Conservation (phyloP, 1,140 invertebrate genomes). For the Brachionus paranguensis region DNA sequence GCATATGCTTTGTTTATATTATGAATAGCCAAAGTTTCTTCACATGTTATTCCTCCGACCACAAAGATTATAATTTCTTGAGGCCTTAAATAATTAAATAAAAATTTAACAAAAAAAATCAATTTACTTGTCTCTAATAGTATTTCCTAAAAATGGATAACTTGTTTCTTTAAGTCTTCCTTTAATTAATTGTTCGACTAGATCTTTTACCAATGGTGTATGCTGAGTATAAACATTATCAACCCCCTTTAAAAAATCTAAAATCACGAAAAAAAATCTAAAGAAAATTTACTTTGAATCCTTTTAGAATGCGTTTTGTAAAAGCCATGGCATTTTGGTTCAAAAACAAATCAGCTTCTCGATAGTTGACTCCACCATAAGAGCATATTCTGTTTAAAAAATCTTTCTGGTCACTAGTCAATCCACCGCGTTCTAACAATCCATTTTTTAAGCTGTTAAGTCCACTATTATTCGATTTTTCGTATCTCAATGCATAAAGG, state of each 20-base stretch:
- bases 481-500: conserved; percentile 85
- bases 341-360: conserved; percentile 72
- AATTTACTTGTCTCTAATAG: conserved; percentile 53
- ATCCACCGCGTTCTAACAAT: neutral
- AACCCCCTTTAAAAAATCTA: conserved; percentile 65
- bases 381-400: conserved; percentile 68
- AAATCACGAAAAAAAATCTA: neutral
- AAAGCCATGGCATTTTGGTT: conserved; percentile 70
- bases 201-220: conserved; percentile 74
- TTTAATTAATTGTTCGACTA: conserved; percentile 78
- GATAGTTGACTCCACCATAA: conserved; percentile 70
- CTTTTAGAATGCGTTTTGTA: conserved; percentile 79
- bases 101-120: neutral
- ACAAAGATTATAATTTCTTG: conserved; percentile 90
- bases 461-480: conserved; percentile 59
- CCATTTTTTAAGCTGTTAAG: conserved; percentile 8
- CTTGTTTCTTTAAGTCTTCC: conserved; percentile 73
- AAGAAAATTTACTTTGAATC: conserved; percentile 67
- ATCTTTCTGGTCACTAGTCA: neutral
- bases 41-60: conserved; percentile 91
- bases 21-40: conserved; percentile 81
- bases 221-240: conserved; percentile 97
- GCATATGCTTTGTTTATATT: conserved; percentile 49
- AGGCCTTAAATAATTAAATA: conserved; percentile 58
- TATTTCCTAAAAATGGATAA: conserved; percentile 71